Evolutionary conservation across 2,797 vertebrate species (phyloP).

Genomic region (Pempheris klunzingeri): DNA sequence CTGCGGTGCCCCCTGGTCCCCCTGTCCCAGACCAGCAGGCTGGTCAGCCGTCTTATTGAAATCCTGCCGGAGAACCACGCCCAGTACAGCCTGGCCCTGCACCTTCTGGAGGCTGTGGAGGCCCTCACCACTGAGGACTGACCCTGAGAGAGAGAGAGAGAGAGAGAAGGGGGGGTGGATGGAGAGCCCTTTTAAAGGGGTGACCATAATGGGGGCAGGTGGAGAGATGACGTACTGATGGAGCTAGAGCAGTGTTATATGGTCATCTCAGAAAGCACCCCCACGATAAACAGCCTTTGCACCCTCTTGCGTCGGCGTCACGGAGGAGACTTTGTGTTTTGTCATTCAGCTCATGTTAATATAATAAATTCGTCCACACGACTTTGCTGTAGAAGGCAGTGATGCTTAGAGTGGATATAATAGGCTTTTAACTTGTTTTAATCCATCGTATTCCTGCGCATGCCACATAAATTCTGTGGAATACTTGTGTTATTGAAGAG

Average conservation of each 20-base stretch:
- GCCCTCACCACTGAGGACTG: conserved; percentile 82
- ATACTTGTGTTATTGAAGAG: conserved; percentile 32
- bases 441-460: conserved; percentile 51
- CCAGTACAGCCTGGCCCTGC: conserved; percentile 93
- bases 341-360: conserved; percentile 43
- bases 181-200: background rate
- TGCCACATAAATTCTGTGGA: conserved; percentile 50
- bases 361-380: conserved; percentile 14
- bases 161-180: background rate
- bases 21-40: conserved; percentile 87
- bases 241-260: background rate
- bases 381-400: conserved; percentile 1
- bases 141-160: conserved; percentile 27
- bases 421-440: conserved; percentile 66
- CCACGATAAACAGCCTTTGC: background rate
- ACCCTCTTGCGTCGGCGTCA: background rate
- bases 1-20: conserved; percentile 91
- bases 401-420: background rate
- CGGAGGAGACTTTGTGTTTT: conserved; percentile 6
- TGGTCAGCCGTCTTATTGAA: conserved; percentile 92
- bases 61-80: conserved; percentile 95
- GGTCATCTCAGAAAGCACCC: background rate
- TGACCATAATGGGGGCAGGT: background rate
- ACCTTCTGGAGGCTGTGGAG: conserved; percentile 94
- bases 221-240: too few relatives aligned